A percentile compares a stretch with the other conserved stretches of the same genome.
Conservation (phyloP, 2,888 invertebrate genomes). For the Ophioninae sp. region DNA sequence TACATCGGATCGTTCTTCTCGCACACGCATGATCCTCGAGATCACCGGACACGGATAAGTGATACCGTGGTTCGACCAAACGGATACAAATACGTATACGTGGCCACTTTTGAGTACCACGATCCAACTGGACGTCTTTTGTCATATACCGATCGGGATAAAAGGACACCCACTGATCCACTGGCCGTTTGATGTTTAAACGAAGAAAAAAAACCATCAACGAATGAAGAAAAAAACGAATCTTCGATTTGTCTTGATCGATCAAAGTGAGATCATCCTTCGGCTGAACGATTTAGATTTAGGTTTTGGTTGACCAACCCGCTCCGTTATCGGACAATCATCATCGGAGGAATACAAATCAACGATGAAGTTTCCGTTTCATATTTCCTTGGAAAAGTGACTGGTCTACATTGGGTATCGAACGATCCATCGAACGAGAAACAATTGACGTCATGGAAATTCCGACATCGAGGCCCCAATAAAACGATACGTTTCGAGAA, state of each 20-base stretch:
- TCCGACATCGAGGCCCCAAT: not conserved
- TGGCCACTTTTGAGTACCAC: not conserved
- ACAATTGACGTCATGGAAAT: not conserved
- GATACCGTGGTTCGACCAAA: conserved; percentile 6
- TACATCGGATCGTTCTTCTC: conserved; percentile 23
- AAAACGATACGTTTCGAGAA: not conserved
- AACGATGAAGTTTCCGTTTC: not conserved
- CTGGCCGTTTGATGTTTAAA: not conserved
- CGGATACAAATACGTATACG: not conserved
- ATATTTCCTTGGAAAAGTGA: not conserved
- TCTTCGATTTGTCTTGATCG: not conserved
- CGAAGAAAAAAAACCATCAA: not conserved
- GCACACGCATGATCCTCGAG: conserved; percentile 21
- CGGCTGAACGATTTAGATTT: not conserved
- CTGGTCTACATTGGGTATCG: not conserved
- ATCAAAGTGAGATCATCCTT: not conserved
- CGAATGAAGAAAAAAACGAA: not conserved
- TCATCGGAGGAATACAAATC: too few species aligned
- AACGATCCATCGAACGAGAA: not conserved
- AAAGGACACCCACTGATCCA: not conserved
- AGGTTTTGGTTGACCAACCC: not conserved
- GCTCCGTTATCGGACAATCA: too few species aligned
- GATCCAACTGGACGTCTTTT: not conserved
- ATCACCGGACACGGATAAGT: conserved; percentile 30
- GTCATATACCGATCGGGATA: not conserved